These are phyloP conservation scores for Symphodus melops DNA, from an alignment of 2,113 vertebrate genomes.

Conservation along the genomic window DNA sequence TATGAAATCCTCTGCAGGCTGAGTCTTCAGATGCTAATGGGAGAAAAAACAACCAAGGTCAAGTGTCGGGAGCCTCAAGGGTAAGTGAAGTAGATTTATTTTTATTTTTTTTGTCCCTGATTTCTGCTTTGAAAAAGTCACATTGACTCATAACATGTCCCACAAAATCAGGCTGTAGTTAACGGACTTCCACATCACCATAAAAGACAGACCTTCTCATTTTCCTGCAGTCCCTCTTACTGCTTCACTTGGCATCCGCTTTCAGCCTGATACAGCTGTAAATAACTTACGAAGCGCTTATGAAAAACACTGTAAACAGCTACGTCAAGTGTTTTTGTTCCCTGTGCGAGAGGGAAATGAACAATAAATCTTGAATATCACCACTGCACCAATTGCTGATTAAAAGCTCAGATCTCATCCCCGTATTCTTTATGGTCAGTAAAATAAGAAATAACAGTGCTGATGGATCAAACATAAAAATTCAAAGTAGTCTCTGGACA, in stretches of 20 bases:
- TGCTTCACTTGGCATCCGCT: neutral
- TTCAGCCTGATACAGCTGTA: constrained; percentile 11
- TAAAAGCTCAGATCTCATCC: constrained; percentile 15
- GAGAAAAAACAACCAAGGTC: neutral
- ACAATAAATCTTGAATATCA: constrained; percentile 29
- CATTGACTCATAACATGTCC: neutral
- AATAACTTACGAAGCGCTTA: constrained; percentile 22
- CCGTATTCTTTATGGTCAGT: constrained; percentile 7
- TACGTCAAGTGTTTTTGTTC: constrained; percentile 29
- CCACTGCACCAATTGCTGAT: constrained; percentile 23
- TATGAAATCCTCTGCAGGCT: constrained; percentile 19
- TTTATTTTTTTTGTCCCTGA: neutral
- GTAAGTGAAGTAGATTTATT: neutral
- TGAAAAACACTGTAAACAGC: constrained; percentile 28
- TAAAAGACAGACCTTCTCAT: constrained; percentile 17
- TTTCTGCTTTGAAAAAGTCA: neutral
- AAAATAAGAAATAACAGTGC: constrained; percentile 5
- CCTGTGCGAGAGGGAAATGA: constrained; percentile 4
- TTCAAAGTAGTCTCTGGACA: neutral
- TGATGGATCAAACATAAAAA: constrained; percentile 13
- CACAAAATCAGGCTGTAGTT: neutral
- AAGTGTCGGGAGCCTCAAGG: neutral
- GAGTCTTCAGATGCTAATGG: neutral
- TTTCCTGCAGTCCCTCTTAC: neutral
- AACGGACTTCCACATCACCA: neutral